These are phyloP conservation scores for Parazoanthus atlanticus DNA, from an alignment of 92 coral and sea anemone genomes.

Conservation along the genomic window DNA sequence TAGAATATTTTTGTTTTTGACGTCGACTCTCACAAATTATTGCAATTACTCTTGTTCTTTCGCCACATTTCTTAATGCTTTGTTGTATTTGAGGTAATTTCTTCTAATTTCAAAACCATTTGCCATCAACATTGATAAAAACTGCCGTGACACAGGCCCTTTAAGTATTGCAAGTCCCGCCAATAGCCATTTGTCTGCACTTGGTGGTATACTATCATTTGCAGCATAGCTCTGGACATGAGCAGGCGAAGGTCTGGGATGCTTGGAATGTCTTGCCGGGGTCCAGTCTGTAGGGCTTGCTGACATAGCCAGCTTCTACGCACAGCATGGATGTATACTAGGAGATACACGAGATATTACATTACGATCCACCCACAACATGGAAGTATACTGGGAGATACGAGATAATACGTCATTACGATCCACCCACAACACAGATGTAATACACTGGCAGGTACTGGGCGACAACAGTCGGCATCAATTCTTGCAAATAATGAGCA, in stretches of 20 bases:
- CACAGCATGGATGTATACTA: constrained; percentile 71
- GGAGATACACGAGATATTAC: not conserved
- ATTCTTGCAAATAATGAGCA: too few species aligned
- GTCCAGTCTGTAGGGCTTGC: constrained; percentile 65
- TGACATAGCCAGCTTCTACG: constrained; percentile 95
- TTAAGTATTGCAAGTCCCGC: not conserved
- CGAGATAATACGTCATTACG: not conserved
- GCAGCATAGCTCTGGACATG: constrained; percentile 31
- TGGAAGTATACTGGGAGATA: not conserved
- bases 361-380: not conserved
- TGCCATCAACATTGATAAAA: too few species aligned
- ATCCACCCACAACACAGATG: too few species aligned
- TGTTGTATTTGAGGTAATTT: too few species aligned
- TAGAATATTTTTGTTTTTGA: too few species aligned
- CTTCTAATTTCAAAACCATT: too few species aligned
- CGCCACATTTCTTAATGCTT: too few species aligned
- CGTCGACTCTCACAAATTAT: too few species aligned
- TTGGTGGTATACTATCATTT: not conserved
- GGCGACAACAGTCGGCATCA: too few species aligned
- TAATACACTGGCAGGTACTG: too few species aligned
- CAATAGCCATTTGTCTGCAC: not conserved
- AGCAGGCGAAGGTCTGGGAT: constrained; percentile 79
- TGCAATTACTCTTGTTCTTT: too few species aligned
- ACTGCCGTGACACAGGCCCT: too few species aligned
- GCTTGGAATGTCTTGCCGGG: constrained; percentile 85